Evolutionary conservation across 2,888 invertebrate genomes (phyloP).

Genomic region (Leistus spinibarbis): DNA sequence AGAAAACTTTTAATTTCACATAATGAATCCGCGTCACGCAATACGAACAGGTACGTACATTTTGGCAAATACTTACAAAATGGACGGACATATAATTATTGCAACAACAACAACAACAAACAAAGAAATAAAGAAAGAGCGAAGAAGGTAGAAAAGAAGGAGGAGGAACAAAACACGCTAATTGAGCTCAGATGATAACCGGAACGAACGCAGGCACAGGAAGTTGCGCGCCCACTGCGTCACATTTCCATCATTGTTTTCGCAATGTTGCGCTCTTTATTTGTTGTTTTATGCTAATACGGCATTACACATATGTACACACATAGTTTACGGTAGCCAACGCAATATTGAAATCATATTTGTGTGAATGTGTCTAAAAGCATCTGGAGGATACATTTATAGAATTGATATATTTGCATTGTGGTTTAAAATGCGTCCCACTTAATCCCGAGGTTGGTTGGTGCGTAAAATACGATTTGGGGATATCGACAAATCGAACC

Average conservation of each 20-base stretch:
- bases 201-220: conserved; percentile 17
- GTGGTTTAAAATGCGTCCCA: not conserved
- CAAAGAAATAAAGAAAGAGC: not conserved
- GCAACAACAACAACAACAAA: conserved; percentile 4
- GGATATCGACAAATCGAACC: not conserved
- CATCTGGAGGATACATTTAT: no score
- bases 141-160: not conserved
- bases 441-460: not conserved
- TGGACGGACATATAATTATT: not conserved
- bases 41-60: not conserved
- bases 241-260: conserved; percentile 17
- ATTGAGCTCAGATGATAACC: conserved; percentile 29
- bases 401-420: not conserved
- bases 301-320: not conserved
- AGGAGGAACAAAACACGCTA: conserved; percentile 1
- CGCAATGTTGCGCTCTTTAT: conserved; percentile 10
- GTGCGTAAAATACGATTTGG: not conserved
- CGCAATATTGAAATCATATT: no score
- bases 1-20: conserved; percentile 31
- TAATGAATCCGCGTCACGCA: conserved; percentile 31
- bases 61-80: not conserved
- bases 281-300: conserved; percentile 31
- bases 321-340: no score
- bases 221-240: conserved; percentile 26
- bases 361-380: no score